Evolutionary conservation across 2,113 vertebrate species (phyloP).

Genomic region (Phrynosoma blainvillii): DNA sequence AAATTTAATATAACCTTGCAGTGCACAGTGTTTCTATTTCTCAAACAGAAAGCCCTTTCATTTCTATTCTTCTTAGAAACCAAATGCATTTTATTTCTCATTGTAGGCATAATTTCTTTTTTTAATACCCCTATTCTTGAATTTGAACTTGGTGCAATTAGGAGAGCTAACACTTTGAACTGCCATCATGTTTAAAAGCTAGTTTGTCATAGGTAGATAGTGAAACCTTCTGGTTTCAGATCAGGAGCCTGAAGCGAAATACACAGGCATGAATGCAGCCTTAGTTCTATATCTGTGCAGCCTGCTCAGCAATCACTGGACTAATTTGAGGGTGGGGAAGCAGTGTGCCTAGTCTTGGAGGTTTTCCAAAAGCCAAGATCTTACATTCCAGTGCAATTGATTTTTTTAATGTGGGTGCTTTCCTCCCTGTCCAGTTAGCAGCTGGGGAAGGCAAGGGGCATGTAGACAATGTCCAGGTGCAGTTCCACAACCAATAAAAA

Average conservation of each 20-base stretch:
- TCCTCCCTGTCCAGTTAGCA: too few relatives aligned
- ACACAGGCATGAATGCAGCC: background rate
- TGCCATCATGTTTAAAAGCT: background rate
- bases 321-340: too few relatives aligned
- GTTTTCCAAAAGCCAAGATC: too few relatives aligned
- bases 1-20: constrained; percentile 5
- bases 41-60: background rate
- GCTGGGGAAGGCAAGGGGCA: too few relatives aligned
- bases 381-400: too few relatives aligned
- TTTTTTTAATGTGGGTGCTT: too few relatives aligned
- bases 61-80: background rate
- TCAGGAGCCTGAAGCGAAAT: background rate
- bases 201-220: background rate
- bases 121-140: background rate
- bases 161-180: background rate
- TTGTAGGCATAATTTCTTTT: background rate
- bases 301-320: too few relatives aligned
- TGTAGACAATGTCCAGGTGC: too few relatives aligned
- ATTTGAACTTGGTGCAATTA: background rate
- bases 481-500: too few relatives aligned
- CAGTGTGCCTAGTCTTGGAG: too few relatives aligned
- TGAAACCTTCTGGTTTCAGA: background rate
- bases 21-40: background rate
- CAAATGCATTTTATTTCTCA: rapidly evolving
- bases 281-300: background rate